These are phyloP conservation scores for Albula goreensis DNA, from an alignment of 2,113 vertebrate species.

Conservation along the genomic window DNA sequence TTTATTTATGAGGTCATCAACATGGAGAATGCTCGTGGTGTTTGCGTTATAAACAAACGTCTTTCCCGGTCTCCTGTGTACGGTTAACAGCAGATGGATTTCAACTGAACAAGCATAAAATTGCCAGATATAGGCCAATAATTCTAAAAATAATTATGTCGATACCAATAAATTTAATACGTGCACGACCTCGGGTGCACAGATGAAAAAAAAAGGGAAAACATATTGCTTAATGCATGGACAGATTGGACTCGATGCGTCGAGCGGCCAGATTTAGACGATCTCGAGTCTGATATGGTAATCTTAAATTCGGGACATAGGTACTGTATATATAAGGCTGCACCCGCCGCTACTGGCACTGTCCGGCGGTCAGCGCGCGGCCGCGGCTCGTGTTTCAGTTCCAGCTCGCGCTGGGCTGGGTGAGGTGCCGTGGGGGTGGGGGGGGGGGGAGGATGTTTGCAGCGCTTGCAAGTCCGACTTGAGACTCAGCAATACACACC, in stretches of 20 bases:
- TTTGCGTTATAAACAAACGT: neutral
- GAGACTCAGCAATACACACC: slow-evolving; percentile 39
- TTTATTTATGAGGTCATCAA: neutral
- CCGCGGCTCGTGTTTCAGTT: slow-evolving; percentile 60
- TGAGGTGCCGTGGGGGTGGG: neutral
- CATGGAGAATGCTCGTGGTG: neutral
- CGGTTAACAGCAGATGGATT: neutral
- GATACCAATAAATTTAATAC: neutral
- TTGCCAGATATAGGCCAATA: neutral
- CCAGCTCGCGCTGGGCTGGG: neutral
- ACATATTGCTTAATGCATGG: neutral
- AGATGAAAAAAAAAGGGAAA: neutral
- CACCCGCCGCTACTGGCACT: slow-evolving; percentile 24
- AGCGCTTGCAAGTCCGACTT: slow-evolving; percentile 55
- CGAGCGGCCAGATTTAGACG: slow-evolving; percentile 15
- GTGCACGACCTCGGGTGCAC: neutral
- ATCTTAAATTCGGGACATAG: slow-evolving; percentile 33
- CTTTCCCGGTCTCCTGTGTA: neutral
- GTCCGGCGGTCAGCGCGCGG: slow-evolving; percentile 22
- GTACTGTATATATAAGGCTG: slow-evolving; percentile 61
- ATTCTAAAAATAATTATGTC: neutral
- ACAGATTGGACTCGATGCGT: neutral
- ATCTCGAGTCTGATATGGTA: slow-evolving; percentile 19
- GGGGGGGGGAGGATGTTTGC: slow-evolving; percentile 40
- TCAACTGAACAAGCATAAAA: neutral